These are phyloP conservation scores for Bettongia penicillata DNA, from an alignment of 2,113 vertebrate species.

Conservation along the genomic window DNA sequence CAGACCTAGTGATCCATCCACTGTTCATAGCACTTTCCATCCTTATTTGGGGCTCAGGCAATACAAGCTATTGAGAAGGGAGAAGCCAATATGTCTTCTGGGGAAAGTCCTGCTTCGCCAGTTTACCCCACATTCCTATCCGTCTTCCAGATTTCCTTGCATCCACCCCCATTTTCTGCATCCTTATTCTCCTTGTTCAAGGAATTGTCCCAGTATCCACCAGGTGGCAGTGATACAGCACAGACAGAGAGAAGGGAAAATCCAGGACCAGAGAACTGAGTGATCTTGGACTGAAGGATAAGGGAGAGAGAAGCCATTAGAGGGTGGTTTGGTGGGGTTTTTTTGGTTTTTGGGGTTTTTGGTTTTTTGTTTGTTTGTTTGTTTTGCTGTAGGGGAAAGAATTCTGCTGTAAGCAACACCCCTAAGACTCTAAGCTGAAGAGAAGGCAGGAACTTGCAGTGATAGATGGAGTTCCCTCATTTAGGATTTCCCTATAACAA, in stretches of 20 bases:
- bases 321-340: neutral
- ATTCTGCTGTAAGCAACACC: neutral
- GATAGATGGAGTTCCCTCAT: neutral
- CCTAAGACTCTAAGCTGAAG: neutral
- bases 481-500: neutral
- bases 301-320: neutral
- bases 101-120: neutral
- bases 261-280: constrained; percentile 66
- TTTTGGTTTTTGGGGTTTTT: too few species aligned
- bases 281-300: constrained; percentile 16
- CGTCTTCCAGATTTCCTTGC: neutral
- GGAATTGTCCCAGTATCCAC: neutral
- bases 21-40: neutral
- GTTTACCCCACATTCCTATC: neutral
- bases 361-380: neutral
- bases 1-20: neutral
- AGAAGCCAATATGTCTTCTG: neutral
- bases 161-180: neutral
- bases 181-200: neutral
- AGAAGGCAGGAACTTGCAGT: neutral
- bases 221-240: neutral
- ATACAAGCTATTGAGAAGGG: neutral
- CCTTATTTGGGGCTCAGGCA: neutral
- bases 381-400: neutral
- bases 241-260: constrained; percentile 60